Conservation (phyloP, 2,888 invertebrate genomes). For the Mesorhabditis sp. region DNA sequence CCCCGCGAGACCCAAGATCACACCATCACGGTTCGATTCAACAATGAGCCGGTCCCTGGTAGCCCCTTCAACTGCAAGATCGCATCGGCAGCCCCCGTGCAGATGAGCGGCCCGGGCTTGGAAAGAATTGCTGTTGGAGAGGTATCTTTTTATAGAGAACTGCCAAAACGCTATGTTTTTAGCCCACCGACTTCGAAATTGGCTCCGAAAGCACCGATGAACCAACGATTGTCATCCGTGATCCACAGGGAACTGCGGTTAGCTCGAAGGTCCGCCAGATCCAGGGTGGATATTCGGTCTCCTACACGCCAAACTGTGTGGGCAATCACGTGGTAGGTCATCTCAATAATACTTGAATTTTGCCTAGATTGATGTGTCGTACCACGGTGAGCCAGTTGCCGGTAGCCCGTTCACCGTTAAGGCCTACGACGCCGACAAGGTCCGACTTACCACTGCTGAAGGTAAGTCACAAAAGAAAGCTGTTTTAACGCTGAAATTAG, state of each 20-base stretch:
- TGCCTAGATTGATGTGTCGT: constrained; percentile 40
- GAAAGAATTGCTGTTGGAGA: constrained; percentile 72
- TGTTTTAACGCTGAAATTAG: background rate
- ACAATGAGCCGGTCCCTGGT: constrained; percentile 68
- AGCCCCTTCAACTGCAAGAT: constrained; percentile 85
- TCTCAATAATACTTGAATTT: background rate
- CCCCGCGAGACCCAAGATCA: constrained; percentile 54
- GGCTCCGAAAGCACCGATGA: background rate
- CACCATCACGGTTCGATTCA: constrained; percentile 55
- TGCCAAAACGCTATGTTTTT: background rate
- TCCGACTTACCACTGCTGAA: constrained; percentile 88
- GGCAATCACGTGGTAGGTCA: constrained; percentile 62
- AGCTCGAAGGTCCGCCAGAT: constrained; percentile 37
- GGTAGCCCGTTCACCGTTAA: constrained; percentile 60
- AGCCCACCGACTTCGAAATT: background rate
- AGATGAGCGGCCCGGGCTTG: constrained; percentile 70
- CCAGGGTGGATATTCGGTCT: constrained; percentile 62
- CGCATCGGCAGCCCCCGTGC: constrained; percentile 69
- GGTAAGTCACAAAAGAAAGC: constrained; percentile 51
- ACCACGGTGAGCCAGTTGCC: constrained; percentile 42
- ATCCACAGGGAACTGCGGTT: constrained; percentile 44
- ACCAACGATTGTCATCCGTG: constrained; percentile 41
- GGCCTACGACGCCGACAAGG: constrained; percentile 79
- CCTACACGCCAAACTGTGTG: constrained; percentile 74
- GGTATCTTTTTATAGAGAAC: constrained; percentile 41